Base-by-base conservation (phyloP, 2,888 invertebrate genomes). In the Linhomoeus sp. region DNA sequence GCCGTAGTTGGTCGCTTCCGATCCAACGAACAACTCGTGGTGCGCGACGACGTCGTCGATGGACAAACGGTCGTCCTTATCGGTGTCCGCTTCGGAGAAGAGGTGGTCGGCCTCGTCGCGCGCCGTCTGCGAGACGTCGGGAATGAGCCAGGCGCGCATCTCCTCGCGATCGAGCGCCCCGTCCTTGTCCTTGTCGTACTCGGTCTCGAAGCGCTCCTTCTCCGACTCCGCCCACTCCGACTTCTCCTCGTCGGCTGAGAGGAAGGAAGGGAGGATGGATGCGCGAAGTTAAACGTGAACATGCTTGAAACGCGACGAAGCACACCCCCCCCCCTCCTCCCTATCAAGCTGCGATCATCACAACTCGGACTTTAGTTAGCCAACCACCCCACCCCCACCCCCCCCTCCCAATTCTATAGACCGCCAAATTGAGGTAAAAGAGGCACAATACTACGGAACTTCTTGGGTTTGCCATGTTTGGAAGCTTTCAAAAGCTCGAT, bases 31-130 rank as follows among this genome's bases (percentile, higher is more conserved):
- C 45, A 77, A 75, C 53, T 83, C 80, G 66, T 87, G 80, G 63
- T 86, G 82, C 1, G 76, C 73, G 0, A 86, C 67, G 41, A 90
- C 75, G 72, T 90, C 90, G 1, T 76, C 72, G 66, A 78, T 81
- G 1, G 79, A 76, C 36, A 90, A 70, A 50, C 76, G 54, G 2
- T 55, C 52, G 3, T 47, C 49, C n/a, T 51, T 55, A 46, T 67
- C 52, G 1, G 39, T 45, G 49, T 67, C 67, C 1, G 63, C 61
- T 41, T 57, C 51, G 15, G 51, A 41, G 68, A 92, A 81, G 52
- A 92, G 70, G 70, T 92, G 90, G 47, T 79, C 77, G 1, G 84
- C 85, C 68, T 92, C 92, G 58, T 87, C 86, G 24, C 72, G 74
- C 0, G 90, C 87, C 54, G 85, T 80, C 38, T 47, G 15, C 17